Base-by-base conservation (phyloP, 2,888 invertebrate species). In the Pocota personata region DNA sequence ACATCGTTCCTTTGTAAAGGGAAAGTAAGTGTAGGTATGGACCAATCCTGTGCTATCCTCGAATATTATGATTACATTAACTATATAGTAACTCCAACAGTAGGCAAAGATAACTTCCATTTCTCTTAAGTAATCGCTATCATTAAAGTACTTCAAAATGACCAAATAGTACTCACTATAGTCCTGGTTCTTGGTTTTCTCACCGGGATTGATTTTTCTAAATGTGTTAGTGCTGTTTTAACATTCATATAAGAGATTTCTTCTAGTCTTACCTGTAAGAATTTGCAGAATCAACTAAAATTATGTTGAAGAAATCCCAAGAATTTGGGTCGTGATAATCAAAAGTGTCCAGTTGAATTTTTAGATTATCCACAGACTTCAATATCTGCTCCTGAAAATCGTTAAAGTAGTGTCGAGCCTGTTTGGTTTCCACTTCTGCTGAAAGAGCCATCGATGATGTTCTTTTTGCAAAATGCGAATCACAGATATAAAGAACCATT, bases 121-220 rank as follows among this genome's bases (percentile, higher is more conserved):
- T n/a, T 73, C 82, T 0, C 43, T 3, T 2, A 57, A 8, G 8
- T 32, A 16, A 16, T 67, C 24, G 5, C 19, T 12, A 14, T 6
- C 27, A 0, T 52, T 12, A 1, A 16, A 8, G 0, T 50, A 43
- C 7, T 50, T 67, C 7, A 78, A 37, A 27, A 87, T 43, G 0
- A 87, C 55, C 6, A 82, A 24, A 48, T 82, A 87, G 12, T 48
- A 66, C 35, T 87, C 87, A 40, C 50, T 87, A 40, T 7, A 69
- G 37, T 87, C 82, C 19, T 78, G 69, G 10, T 62, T 10, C 37
- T 77, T 71, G 5, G 75, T 76, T 57, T 71, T 84, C 6, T 52
- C 72, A 4, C 87, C 87, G 1, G 87, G 79, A 14, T 87, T 71
- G 16, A 84, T 79, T 57, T 62, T 55, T 24, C 84, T 84, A 40